phyloP scores from a whole-genome alignment of 2,797 vertebrate species.

The Australoheros facetus region DNA sequence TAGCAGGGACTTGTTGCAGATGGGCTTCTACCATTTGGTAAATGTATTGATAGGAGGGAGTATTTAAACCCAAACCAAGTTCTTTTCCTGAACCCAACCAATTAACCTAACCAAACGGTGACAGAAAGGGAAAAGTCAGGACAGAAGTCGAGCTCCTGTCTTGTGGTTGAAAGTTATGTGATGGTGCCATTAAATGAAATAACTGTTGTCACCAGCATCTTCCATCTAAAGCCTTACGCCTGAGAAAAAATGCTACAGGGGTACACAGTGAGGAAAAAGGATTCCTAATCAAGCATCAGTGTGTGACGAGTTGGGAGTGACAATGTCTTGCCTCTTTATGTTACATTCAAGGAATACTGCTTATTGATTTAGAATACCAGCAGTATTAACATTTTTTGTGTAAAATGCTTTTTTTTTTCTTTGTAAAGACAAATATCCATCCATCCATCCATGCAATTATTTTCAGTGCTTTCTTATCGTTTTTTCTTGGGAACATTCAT shows the following conservation, averaged over 20 bases:
- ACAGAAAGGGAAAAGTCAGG: background rate
- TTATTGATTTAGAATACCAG: background rate
- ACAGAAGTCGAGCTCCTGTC: background rate
- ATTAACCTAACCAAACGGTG: background rate
- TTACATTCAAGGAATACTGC: background rate
- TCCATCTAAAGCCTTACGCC: background rate
- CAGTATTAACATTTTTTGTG: too few relatives aligned
- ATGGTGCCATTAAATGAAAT: background rate
- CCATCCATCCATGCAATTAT: background rate
- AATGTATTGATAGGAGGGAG: background rate
- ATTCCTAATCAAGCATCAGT: background rate
- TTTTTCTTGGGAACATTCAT: background rate
- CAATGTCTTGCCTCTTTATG: accelerated
- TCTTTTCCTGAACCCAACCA: background rate
- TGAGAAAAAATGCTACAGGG: background rate
- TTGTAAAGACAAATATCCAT: background rate
- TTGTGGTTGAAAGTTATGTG: background rate
- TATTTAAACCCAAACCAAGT: background rate
- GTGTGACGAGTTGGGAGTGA: background rate
- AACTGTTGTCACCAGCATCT: background rate
- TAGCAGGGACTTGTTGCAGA: background rate
- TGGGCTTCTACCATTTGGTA: background rate
- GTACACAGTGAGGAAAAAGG: background rate
- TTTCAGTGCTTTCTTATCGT: background rate
- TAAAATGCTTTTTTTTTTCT: background rate